phyloP scores from a whole-genome alignment of 2,113 vertebrate species.

The Octodon degus region DNA sequence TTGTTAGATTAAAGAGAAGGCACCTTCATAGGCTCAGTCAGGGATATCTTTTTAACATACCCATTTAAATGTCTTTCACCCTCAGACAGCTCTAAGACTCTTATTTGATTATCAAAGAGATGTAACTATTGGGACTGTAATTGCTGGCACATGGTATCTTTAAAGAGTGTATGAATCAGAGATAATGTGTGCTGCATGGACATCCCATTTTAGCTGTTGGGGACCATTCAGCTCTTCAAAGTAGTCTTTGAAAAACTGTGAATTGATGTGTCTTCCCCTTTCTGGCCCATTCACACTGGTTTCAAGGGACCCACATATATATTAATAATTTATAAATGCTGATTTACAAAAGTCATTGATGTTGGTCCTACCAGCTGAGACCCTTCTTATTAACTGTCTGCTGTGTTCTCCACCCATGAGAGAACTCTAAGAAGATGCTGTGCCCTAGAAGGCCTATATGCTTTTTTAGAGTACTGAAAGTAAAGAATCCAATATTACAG shows the following conservation, averaged over 20 bases:
- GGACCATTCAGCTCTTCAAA: slow-evolving; percentile 42
- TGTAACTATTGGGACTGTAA: slow-evolving; percentile 10
- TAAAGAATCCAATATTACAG: neutral
- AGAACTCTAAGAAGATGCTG: neutral
- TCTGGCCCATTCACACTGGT: neutral
- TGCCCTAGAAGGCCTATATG: neutral
- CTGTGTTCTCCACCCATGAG: neutral
- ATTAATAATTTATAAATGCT: neutral
- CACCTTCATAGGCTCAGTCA: neutral
- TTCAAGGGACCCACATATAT: neutral
- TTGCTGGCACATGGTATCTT: neutral
- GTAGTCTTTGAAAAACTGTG: slow-evolving; percentile 35
- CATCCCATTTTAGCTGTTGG: neutral
- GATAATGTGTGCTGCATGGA: neutral
- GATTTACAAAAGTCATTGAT: slow-evolving; percentile 15
- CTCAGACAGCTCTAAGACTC: neutral
- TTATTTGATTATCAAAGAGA: slow-evolving; percentile 23
- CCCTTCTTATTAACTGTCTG: neutral
- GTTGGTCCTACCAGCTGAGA: neutral
- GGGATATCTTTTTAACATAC: slow-evolving; percentile 28
- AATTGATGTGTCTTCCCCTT: neutral
- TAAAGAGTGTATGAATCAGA: neutral
- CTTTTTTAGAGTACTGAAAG: slow-evolving; percentile 4
- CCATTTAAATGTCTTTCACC: neutral
- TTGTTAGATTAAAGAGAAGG: slow-evolving; percentile 60